Evolutionary conservation across 2,797 vertebrate species (phyloP).

Genomic region (Mormyrus hasselquistii): DNA sequence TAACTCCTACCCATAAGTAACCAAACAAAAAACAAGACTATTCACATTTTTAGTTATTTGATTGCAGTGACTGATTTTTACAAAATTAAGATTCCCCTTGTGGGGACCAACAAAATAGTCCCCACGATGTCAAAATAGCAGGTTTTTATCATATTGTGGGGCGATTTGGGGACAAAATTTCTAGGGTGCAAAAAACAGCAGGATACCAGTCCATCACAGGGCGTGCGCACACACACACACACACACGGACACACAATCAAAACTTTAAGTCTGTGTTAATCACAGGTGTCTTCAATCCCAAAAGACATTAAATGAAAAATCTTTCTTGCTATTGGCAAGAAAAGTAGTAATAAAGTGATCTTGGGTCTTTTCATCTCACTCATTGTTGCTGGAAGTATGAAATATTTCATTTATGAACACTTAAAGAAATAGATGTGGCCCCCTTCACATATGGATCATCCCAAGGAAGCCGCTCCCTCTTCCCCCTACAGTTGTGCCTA

Average conservation of each 20-base stretch:
- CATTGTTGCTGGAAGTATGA: neutral
- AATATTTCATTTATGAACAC: neutral
- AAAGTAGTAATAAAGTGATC: constrained; percentile 1
- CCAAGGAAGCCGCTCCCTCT: neutral
- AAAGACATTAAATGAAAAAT: constrained; percentile 12
- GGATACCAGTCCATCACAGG: no score
- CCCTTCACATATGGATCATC: neutral
- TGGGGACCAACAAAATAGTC: neutral
- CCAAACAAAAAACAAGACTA: neutral
- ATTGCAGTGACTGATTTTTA: neutral
- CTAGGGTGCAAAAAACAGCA: no score
- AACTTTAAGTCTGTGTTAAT: neutral
- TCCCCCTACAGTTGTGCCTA: constrained; percentile 26
- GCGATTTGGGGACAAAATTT: neutral
- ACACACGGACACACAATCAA: neutral
- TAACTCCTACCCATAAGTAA: neutral
- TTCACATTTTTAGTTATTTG: neutral
- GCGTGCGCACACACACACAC: no score
- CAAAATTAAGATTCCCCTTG: neutral
- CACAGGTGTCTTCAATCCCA: neutral
- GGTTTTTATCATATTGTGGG: neutral
- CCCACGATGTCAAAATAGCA: neutral
- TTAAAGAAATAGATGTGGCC: neutral
- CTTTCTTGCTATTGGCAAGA: neutral
- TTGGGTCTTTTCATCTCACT: neutral